These are phyloP conservation scores for Drosophila rufa DNA, from an alignment of 1,140 invertebrate genomes.

Conservation along the genomic window DNA sequence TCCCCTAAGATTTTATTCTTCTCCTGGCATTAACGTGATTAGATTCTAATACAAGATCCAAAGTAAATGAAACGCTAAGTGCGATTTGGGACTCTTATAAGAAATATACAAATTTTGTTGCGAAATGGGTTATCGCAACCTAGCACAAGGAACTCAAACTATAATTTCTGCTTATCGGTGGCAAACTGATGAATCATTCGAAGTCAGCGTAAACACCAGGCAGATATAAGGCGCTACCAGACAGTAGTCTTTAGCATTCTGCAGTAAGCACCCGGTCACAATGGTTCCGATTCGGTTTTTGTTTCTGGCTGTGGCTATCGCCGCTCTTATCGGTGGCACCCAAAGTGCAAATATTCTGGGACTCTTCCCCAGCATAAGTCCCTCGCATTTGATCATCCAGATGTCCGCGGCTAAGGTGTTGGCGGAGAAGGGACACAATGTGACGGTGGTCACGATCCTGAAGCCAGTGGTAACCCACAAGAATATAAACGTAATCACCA, in stretches of 20 bases:
- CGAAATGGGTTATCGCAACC: slow-evolving; percentile 5
- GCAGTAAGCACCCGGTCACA: too few species aligned
- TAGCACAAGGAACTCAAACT: slow-evolving; percentile 1
- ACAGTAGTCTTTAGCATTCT: too few species aligned
- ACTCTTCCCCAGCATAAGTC: slow-evolving; percentile 50
- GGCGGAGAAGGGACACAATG: slow-evolving; percentile 70
- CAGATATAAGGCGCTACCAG: background rate
- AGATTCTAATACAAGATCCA: too few species aligned
- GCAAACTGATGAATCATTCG: background rate
- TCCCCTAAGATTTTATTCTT: too few species aligned
- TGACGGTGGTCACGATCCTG: slow-evolving; percentile 63
- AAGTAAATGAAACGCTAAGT: too few species aligned
- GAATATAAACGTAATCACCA: slow-evolving; percentile 43
- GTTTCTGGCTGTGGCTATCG: background rate
- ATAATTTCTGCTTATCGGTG: too few species aligned
- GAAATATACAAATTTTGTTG: background rate
- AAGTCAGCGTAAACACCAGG: background rate
- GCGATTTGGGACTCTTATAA: background rate
- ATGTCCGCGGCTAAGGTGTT: slow-evolving; percentile 48
- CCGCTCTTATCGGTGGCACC: slow-evolving; percentile 2
- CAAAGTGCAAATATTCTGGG: slow-evolving; percentile 18
- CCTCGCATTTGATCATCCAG: slow-evolving; percentile 66
- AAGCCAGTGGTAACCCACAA: slow-evolving; percentile 55
- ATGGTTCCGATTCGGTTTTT: background rate
- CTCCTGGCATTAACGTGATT: too few species aligned